Conservation (phyloP, 2,113 vertebrate species). For the Ptyas mucosa region DNA sequence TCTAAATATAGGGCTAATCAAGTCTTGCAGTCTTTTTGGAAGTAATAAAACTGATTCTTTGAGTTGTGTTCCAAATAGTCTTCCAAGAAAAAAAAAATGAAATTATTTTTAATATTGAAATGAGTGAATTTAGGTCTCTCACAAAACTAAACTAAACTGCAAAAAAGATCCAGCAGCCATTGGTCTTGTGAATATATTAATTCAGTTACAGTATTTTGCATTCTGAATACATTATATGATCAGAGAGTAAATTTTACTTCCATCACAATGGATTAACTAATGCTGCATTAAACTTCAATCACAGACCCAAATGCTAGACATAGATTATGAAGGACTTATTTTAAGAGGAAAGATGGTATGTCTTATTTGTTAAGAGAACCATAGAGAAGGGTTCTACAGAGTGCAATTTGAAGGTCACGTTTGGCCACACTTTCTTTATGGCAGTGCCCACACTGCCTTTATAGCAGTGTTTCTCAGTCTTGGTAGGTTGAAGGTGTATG, state of each 20-base stretch:
- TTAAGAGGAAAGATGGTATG: neutral
- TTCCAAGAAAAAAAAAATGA: neutral
- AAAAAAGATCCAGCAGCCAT: neutral
- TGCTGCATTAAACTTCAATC: neutral
- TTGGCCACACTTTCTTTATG: neutral
- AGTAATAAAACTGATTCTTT: neutral
- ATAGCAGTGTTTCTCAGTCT: neutral
- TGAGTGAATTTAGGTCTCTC: neutral
- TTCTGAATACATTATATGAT: neutral
- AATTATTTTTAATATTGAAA: neutral
- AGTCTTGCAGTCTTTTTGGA: neutral
- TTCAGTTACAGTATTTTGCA: neutral
- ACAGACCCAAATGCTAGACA: neutral
- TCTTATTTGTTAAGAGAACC: neutral
- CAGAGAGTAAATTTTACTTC: neutral
- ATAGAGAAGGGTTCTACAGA: neutral
- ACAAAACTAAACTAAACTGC: neutral
- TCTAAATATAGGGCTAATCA: neutral
- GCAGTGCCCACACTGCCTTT: neutral
- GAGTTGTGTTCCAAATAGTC: neutral
- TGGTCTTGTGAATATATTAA: neutral
- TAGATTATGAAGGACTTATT: neutral
- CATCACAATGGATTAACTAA: neutral
- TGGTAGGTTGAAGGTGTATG: neutral
- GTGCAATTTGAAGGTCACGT: neutral